A percentile compares a stretch with the other conserved stretches of the same genome.
These are phyloP conservation scores for Diplazon laetatorius DNA, from an alignment of 2,888 invertebrate species.

Conservation along the genomic window DNA sequence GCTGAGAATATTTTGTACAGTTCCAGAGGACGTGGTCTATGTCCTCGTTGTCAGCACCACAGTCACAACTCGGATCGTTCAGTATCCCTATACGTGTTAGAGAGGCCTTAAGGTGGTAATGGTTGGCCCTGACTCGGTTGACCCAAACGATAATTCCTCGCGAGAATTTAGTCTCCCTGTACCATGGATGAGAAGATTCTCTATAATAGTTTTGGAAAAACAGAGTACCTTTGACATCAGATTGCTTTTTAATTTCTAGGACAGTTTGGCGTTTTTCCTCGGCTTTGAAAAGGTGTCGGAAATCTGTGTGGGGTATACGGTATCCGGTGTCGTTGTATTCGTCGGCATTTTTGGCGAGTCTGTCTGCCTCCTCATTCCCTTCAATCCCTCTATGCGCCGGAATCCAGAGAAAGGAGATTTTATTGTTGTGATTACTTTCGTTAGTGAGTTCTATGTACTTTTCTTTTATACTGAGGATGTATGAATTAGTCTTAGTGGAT, in stretches of 20 bases:
- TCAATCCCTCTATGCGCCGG: constrained; percentile 46
- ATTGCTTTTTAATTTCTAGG: constrained; percentile 7
- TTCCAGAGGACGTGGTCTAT: not conserved
- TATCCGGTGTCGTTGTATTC: not conserved
- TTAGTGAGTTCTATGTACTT: constrained; percentile 15
- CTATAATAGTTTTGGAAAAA: constrained; percentile 36
- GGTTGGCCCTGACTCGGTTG: not conserved
- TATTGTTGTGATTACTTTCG: not conserved
- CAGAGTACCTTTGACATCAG: constrained; percentile 15
- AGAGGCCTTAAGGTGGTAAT: not conserved
- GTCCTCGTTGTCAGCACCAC: not conserved
- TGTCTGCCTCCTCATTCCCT: constrained; percentile 51
- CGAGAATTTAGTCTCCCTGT: not conserved
- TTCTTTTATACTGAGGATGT: constrained; percentile 38
- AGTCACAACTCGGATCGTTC: not conserved
- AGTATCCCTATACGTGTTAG: not conserved
- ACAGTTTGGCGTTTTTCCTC: constrained; percentile 27
- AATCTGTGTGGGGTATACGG: constrained; percentile 34
- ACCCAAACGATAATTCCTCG: not conserved
- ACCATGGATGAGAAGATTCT: not conserved
- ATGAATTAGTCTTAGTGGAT: constrained; percentile 29
- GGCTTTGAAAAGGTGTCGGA: constrained; percentile 5
- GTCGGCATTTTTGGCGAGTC: constrained; percentile 33
- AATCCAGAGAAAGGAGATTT: constrained; percentile 45
- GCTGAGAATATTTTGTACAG: constrained; percentile 24